Conservation (phyloP, 2,888 invertebrate species). For the Ceraclea dissimilis region DNA sequence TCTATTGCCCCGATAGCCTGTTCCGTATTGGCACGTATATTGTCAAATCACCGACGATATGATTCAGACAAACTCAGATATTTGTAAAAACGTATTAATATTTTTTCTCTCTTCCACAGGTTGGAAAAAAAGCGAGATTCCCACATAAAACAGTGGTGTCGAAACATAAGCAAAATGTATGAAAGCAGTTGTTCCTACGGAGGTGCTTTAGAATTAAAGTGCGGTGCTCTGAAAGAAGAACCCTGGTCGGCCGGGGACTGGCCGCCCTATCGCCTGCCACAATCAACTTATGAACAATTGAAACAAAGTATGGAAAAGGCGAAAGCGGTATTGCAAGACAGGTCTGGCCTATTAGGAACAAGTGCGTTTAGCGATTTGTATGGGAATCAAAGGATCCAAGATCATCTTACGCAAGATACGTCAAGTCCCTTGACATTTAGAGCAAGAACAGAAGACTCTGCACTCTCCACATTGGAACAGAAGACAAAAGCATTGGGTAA, state of each 20-base stretch:
- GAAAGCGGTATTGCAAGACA: constrained; percentile 75
- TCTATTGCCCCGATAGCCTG: too few species aligned
- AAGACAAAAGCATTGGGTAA: constrained; percentile 43
- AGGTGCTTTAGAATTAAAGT: constrained; percentile 70
- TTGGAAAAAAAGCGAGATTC: constrained; percentile 9
- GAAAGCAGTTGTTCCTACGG: constrained; percentile 91
- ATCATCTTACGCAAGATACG: constrained; percentile 40
- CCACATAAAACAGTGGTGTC: constrained; percentile 4
- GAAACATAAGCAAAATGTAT: constrained; percentile 61
- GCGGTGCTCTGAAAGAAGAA: constrained; percentile 52
- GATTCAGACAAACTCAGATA: too few species aligned
- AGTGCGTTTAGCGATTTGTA: constrained; percentile 67
- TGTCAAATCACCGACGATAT: too few species aligned
- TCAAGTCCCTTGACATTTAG: constrained; percentile 38
- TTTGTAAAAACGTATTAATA: too few species aligned
- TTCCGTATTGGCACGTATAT: too few species aligned
- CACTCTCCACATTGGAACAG: constrained; percentile 40
- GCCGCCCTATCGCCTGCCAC: constrained; percentile 74
- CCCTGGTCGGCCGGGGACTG: constrained; percentile 60
- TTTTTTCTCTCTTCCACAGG: not conserved
- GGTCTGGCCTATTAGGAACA: constrained; percentile 61
- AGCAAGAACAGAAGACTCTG: constrained; percentile 39
- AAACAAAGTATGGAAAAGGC: constrained; percentile 89
- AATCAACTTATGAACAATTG: constrained; percentile 81
- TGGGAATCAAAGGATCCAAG: constrained; percentile 30